Conservation (phyloP, 2,797 vertebrate genomes). For the Anisognathus igniventris region DNA sequence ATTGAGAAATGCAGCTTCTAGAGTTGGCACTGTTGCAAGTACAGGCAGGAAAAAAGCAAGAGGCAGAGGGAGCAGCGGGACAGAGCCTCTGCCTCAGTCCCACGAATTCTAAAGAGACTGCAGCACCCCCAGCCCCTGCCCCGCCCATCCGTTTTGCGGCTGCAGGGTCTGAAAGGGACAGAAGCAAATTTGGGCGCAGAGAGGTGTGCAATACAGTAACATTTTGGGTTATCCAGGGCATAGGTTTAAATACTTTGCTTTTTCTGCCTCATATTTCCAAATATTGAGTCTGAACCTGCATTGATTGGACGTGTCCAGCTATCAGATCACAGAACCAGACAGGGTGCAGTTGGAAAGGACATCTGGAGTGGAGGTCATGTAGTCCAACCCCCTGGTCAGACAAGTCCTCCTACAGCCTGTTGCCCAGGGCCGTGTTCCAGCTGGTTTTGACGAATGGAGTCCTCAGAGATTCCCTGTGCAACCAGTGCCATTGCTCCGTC, state of each 20-base stretch:
- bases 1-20: neutral
- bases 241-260: neutral
- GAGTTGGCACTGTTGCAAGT: accelerated
- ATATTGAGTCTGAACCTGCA: neutral
- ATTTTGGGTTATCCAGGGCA: neutral
- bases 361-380: neutral
- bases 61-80: accelerated
- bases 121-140: too few species aligned
- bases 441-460: neutral
- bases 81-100: neutral
- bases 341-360: neutral
- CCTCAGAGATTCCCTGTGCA: neutral
- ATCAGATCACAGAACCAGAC: neutral
- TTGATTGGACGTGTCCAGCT: neutral
- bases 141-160: accelerated
- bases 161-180: neutral
- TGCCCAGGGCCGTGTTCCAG: neutral
- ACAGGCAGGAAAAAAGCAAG: neutral
- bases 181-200: too few species aligned
- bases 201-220: neutral
- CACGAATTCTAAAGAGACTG: accelerated
- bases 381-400: neutral
- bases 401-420: neutral
- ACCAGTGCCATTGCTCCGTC: neutral
- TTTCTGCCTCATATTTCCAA: neutral